Evolutionary conservation across 2,113 vertebrate species (phyloP), one percentile per base, ranked within the genome.

Genomic region (Campylomormyrus numenius): DNA sequence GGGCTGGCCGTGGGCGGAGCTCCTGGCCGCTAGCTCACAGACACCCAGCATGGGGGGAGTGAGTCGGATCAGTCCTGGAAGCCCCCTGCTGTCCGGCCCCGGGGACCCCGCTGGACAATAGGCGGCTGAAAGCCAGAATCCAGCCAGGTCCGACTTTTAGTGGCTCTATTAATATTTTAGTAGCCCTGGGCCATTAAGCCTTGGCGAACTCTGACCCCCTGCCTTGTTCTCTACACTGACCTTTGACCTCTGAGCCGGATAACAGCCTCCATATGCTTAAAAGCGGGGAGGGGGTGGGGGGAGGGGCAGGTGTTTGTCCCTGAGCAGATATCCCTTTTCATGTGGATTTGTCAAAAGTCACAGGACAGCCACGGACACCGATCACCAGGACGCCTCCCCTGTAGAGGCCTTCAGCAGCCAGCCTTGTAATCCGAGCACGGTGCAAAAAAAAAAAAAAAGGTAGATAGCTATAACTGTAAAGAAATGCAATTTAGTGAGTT

Each of bases 111-210:
- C 19, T 24, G 24, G 77, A 88, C 58, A 90, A 88, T 90, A 49
- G 87, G 13, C 24, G 3, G 39, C 70, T 85, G 48, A 58, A 88
- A 53, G 49, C 74, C 21, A 42, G 52, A 49, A 84, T 39, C 50
- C 27, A 24, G 49, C 19, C 85, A 2, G 35, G 35, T 77, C 42
- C 27, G 50, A 53, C 0, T 62, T 85, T 90, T 58, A 90, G 87
- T 31, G 53, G 24, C 87, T 90, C 90, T 49, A 84, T 90, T 88
- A 90, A 88, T 87, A 88, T 90, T 90, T 90, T 84, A 58, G 50
- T 90, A 88, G 74, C 87, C 74, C 80, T 50, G 80, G 74, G 90
- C 90, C 56, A 74, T 88, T 83, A 84, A 83, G 27, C 70, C 74
- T 19, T 45, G 87, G 45, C 15, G 90, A 84, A 80, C 90, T 90